These are phyloP conservation scores for Hydropsyche tenuis DNA, from an alignment of 1,140 invertebrate species.

Conservation along the genomic window DNA sequence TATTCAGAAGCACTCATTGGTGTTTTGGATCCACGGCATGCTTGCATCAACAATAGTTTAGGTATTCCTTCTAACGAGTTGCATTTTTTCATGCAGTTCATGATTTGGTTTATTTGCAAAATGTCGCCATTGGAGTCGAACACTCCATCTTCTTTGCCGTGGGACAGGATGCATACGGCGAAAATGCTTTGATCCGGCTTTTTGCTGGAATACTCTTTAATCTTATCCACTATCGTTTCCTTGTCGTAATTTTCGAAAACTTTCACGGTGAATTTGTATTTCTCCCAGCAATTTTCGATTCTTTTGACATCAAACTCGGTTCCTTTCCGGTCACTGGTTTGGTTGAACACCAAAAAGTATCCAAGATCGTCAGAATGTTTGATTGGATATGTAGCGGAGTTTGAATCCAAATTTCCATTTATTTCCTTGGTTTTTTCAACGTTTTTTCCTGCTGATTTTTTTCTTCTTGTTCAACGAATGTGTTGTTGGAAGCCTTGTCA, in stretches of 20 bases:
- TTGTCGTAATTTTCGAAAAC: neutral
- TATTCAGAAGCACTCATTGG: neutral
- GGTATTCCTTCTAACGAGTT: neutral
- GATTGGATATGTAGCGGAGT: neutral
- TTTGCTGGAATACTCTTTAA: neutral
- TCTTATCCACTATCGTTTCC: neutral
- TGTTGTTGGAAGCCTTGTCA: too few relatives aligned
- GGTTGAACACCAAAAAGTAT: neutral
- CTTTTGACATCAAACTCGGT: neutral
- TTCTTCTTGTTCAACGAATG: too few relatives aligned
- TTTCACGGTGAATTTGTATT: neutral
- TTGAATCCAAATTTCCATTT: neutral
- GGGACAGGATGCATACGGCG: neutral
- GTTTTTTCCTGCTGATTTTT: neutral
- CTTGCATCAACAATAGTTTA: conserved; percentile 9
- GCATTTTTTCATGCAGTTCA: neutral
- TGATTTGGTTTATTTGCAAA: neutral
- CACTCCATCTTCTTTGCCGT: neutral
- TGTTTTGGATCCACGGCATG: neutral
- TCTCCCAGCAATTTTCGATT: neutral
- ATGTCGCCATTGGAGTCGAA: neutral
- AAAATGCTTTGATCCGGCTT: neutral
- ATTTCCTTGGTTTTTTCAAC: neutral
- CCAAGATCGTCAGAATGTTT: neutral
- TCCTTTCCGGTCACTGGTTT: neutral